Conservation (phyloP, 2,797 vertebrate genomes). For the Microchirus variegatus region DNA sequence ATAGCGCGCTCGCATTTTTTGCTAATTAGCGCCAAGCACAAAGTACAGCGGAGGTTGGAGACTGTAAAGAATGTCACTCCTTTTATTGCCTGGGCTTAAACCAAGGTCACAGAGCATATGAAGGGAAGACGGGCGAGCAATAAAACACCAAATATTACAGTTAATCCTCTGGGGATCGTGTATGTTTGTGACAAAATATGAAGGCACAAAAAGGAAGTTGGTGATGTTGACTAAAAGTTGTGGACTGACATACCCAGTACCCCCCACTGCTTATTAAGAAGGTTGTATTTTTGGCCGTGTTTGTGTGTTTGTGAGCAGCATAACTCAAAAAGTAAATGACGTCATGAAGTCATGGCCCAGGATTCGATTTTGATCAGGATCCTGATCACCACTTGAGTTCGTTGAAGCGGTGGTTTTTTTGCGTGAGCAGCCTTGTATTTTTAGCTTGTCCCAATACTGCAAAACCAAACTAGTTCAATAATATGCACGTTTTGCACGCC, state of each 20-base stretch:
- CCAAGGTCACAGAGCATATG: background rate
- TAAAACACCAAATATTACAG: background rate
- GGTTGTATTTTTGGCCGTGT: no score
- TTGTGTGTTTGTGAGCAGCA: no score
- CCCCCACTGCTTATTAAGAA: no score
- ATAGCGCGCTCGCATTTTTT: no score
- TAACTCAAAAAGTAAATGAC: no score
- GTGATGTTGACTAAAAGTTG: background rate
- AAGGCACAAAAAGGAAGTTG: background rate
- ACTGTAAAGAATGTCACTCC: no score
- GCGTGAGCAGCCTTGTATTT: background rate
- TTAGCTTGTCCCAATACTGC: background rate
- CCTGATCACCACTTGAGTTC: no score
- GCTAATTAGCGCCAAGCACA: no score
- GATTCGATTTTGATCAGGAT: no score
- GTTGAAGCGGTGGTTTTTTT: no score
- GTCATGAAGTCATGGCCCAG: no score
- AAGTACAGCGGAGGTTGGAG: no score
- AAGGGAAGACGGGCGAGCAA: background rate
- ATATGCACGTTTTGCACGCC: constrained; percentile 6
- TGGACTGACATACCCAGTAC: background rate
- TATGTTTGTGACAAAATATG: background rate
- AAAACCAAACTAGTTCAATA: constrained; percentile 8
- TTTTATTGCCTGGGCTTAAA: background rate
- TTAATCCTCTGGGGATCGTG: background rate